Conservation (phyloP, 2,888 invertebrate genomes). For the Cheilosia pagana region DNA sequence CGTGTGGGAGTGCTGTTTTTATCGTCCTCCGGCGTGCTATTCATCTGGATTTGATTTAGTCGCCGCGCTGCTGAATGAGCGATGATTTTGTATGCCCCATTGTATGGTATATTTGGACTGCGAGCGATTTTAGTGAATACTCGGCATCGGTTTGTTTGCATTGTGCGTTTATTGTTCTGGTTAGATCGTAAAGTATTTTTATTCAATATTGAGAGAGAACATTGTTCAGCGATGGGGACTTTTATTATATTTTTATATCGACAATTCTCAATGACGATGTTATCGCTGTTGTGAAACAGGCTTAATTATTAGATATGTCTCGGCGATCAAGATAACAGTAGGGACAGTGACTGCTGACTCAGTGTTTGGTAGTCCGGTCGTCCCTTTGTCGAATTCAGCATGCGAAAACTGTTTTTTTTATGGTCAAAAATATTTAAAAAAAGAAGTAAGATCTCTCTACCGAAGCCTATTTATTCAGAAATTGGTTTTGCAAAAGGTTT, state of each 20-base stretch:
- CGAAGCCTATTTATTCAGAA: no score
- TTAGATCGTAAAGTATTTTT: conserved; percentile 67
- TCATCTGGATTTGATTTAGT: conserved; percentile 71
- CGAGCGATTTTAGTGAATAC: conserved; percentile 1
- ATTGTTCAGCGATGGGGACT: conserved; percentile 35
- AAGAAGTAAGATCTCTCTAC: no score
- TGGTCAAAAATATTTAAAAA: no score
- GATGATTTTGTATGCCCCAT: conserved; percentile 10
- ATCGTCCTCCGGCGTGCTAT: conserved; percentile 51
- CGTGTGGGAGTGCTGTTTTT: conserved; percentile 72
- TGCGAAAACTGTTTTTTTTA: no score
- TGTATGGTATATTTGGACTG: conserved; percentile 16
- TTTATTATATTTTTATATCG: conserved; percentile 36
- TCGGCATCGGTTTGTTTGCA: conserved; percentile 54
- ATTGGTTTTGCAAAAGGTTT: no score
- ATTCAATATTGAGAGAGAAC: conserved; percentile 66
- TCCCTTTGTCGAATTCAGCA: no score
- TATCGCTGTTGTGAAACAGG: conserved; percentile 23
- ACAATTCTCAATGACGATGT: neutral
- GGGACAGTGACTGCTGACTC: neutral
- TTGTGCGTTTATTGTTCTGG: conserved; percentile 73
- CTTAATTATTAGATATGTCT: conserved; percentile 10
- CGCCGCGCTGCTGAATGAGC: conserved; percentile 20
- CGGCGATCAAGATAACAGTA: neutral
- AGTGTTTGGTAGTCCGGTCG: neutral